Evolutionary conservation across 2,113 vertebrate species (phyloP), one percentile per base, ranked within the genome.

Genomic region (Artemisiospiza belli): DNA sequence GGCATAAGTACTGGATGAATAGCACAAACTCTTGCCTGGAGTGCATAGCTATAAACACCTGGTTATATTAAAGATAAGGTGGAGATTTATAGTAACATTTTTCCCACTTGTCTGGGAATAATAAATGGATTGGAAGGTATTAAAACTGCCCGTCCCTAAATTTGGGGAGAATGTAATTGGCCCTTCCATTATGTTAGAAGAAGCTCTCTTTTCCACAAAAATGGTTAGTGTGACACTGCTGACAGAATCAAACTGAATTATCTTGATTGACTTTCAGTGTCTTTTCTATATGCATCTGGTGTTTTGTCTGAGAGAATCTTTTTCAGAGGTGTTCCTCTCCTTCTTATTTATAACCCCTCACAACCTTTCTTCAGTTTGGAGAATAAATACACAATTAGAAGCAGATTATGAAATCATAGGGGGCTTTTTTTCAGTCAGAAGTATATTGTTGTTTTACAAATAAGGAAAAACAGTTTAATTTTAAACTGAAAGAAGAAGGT

Each of bases 51-150:
- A 55, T 84, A 79, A 95, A 92, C 73, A 87, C 25, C 44, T 89
- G 68, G 46, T 77, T 86, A 44, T 93, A 93, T 55, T 83, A 80
- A 79, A 94, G 68, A 67, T 33, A 73, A 61, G 39, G 20, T 70
- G 44, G 68, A 83, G 72, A 92, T 94, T 93, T 93, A 83, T 57
- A 59, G 79, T 81, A 79, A 90, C 46, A 7, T 62, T 95, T 89
- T 95, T 70, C 59, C 24, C 74, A 46, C 78, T 61, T 94, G 37
- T 91, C 75, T 81, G 51, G 64, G 35, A 85, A 85, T 59, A 91
- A 67, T 83, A 83, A 83, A 91, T 83, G 46, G 44, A 74, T 33
- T 91, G 79, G n/a, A 88, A 90, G 55, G 27, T 81, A 55, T 67
- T 90, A 86, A 80, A 95, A 55, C 55, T 88, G 47, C n/a, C 35